Conservation (phyloP, 2,797 vertebrate genomes). For the Calcarius lapponicus region DNA sequence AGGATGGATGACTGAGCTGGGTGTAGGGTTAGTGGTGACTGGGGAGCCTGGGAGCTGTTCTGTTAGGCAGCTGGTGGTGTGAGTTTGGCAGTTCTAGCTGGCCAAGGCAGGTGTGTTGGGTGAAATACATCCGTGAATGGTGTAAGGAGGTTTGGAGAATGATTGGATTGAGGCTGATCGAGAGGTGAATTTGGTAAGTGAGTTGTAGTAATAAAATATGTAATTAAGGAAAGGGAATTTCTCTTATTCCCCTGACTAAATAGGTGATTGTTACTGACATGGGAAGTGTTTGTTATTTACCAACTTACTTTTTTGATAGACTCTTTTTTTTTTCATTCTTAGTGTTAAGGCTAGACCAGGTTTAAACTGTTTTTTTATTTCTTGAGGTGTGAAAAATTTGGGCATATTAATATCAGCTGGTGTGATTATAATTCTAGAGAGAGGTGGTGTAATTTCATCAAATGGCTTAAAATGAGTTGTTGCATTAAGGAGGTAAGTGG, state of each 20-base stretch:
- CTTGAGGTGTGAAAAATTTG: neutral
- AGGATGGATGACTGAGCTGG: neutral
- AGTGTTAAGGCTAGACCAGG: neutral
- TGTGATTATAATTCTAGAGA: neutral
- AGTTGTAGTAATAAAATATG: neutral
- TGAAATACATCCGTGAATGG: neutral
- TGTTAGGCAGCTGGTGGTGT: neutral
- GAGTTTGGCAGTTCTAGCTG: neutral
- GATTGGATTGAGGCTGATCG: neutral
- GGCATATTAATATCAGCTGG: neutral
- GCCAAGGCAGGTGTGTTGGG: neutral
- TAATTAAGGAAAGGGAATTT: neutral
- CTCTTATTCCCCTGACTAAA: neutral
- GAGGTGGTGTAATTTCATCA: neutral
- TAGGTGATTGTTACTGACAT: neutral
- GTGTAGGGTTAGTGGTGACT: neutral
- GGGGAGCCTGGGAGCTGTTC: neutral
- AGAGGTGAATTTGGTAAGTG: neutral
- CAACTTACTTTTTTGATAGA: neutral
- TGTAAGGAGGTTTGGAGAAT: neutral
- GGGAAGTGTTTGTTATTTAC: neutral
- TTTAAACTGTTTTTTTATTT: neutral
- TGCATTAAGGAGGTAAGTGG: neutral
- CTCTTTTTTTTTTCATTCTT: neutral
- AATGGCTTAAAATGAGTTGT: neutral